A percentile compares a stretch with the other conserved stretches of the same genome.
phyloP scores from a whole-genome alignment of 2,797 vertebrate genomes.

The Oceanodroma leucorhoa region DNA sequence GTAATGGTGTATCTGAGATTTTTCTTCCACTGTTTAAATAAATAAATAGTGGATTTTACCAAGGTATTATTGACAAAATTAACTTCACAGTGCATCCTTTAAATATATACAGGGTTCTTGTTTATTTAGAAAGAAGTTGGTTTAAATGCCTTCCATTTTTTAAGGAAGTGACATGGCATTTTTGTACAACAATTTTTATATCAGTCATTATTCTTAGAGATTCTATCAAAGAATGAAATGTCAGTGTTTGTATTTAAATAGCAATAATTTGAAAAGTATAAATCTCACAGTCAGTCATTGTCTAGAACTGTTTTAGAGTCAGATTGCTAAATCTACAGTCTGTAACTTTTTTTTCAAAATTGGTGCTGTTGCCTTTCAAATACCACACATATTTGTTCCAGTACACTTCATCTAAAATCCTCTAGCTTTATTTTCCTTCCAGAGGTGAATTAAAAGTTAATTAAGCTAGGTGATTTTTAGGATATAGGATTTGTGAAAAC shows the following conservation, averaged over 20 bases:
- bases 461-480: background rate
- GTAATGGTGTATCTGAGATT: background rate
- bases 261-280: background rate
- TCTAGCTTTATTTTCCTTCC: background rate
- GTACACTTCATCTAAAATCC: background rate
- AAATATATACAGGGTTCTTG: background rate
- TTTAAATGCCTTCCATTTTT: background rate
- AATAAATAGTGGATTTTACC: background rate
- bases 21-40: background rate
- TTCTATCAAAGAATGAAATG: background rate
- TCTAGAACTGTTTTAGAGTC: background rate
- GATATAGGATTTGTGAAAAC: background rate
- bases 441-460: background rate
- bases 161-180: background rate
- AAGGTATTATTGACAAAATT: background rate
- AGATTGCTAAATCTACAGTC: background rate
- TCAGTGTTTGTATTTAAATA: background rate
- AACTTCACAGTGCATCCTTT: background rate
- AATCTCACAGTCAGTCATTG: background rate
- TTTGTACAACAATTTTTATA: background rate
- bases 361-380: background rate
- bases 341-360: background rate
- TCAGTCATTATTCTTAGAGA: background rate
- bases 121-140: background rate
- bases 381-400: background rate